Percentiles rank a stretch among this genome's conserved stretches.
Conservation (phyloP, 2,113 vertebrate species). For the Tiliqua scincoides region DNA sequence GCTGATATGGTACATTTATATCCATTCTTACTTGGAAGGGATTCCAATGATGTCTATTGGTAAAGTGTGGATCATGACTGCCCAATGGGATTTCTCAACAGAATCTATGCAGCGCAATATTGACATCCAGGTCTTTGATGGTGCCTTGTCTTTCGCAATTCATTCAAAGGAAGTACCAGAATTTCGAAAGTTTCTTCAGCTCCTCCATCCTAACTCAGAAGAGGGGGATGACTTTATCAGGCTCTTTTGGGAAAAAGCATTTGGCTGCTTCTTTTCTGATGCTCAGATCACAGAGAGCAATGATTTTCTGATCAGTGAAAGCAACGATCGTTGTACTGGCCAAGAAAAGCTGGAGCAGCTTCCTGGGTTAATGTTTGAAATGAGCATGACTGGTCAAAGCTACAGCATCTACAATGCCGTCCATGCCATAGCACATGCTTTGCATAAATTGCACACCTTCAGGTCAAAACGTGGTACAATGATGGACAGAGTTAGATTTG, state of each 20-base stretch:
- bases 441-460: background rate
- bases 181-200: background rate
- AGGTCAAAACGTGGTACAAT: background rate
- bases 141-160: constrained; percentile 15
- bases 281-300: background rate
- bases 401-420: constrained; percentile 20
- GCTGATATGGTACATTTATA: background rate
- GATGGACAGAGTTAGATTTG: background rate
- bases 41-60: background rate
- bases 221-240: background rate
- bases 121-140: background rate
- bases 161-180: background rate
- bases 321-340: background rate
- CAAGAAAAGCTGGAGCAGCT: background rate
- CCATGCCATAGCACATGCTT: background rate
- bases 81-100: background rate
- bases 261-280: background rate
- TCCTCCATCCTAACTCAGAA: background rate
- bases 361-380: constrained; percentile 10
- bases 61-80: constrained; percentile 8
- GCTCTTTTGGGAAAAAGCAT: constrained; percentile 1
- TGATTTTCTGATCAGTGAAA: too few species aligned
- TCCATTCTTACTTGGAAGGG: background rate
- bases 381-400: background rate
- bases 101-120: background rate